A percentile compares a stretch with the other conserved stretches of the same genome.
Evolutionary conservation across 2,113 vertebrate genomes (phyloP).

Genomic region (Crotalus horridus): DNA sequence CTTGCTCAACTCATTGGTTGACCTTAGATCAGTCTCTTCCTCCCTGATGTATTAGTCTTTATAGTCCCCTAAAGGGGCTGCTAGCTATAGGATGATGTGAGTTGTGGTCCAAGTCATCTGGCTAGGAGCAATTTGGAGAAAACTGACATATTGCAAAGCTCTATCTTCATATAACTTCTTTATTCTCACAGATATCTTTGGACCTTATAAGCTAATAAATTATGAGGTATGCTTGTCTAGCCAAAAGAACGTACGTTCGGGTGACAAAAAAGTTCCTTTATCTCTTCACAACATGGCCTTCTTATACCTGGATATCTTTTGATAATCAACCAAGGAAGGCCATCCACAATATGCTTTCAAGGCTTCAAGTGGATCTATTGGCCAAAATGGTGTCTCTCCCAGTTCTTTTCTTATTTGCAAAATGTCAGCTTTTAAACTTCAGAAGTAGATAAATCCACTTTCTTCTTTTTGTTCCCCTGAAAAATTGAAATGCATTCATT

Average conservation of each 20-base stretch:
- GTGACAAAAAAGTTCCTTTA: not conserved
- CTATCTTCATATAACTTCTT: not conserved
- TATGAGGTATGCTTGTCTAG: not conserved
- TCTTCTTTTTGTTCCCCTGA: too few relatives aligned
- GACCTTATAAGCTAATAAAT: not conserved
- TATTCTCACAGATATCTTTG: not conserved
- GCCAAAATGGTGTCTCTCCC: too few relatives aligned
- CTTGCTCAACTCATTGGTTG: not conserved
- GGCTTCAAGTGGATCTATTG: too few relatives aligned
- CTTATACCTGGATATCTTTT: too few relatives aligned
- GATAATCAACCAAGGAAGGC: too few relatives aligned
- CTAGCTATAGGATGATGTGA: not conserved
- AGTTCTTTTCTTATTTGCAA: too few relatives aligned
- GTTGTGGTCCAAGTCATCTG: not conserved
- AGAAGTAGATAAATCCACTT: too few relatives aligned
- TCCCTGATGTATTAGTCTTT: not conserved
- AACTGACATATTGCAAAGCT: not conserved
- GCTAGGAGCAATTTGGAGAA: not conserved
- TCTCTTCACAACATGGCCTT: too few relatives aligned
- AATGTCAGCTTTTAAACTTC: too few relatives aligned
- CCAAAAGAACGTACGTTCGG: not conserved
- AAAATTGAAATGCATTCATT: too few relatives aligned
- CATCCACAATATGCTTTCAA: too few relatives aligned
- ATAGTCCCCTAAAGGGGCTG: not conserved
- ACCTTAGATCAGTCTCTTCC: not conserved